phyloP scores from a whole-genome alignment of 2,888 invertebrate genomes.

The Psylliodes chrysocephalus region DNA sequence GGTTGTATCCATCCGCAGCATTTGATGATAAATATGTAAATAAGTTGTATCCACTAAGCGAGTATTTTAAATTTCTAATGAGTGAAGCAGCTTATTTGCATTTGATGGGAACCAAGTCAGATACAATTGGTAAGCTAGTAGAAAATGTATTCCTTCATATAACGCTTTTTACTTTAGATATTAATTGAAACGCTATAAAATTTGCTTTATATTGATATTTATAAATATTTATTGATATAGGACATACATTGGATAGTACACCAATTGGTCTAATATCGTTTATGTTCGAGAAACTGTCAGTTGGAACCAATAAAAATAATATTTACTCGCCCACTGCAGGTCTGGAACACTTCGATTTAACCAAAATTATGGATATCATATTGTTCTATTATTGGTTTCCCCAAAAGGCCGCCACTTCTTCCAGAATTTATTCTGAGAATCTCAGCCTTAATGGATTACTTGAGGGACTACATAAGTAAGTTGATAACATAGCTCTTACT shows the following conservation, averaged over 20 bases:
- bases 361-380: conserved; percentile 77
- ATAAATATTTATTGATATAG: no score
- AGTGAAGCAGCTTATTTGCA: conserved; percentile 37
- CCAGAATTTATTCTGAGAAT: conserved; percentile 77
- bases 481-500: no score
- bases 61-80: conserved; percentile 37
- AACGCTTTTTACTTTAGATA: no score
- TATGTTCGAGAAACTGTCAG: conserved; percentile 87
- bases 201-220: no score
- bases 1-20: conserved; percentile 54
- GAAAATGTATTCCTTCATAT: no score
- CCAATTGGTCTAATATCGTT: conserved; percentile 88
- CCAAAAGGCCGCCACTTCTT: conserved; percentile 75
- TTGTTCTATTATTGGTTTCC: conserved; percentile 81
- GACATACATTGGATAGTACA: conserved; percentile 75
- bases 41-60: conserved; percentile 66
- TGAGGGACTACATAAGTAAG: conserved; percentile 42
- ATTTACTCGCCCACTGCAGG: conserved; percentile 71
- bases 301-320: conserved; percentile 72
- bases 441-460: conserved; percentile 52
- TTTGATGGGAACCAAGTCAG: conserved; percentile 40
- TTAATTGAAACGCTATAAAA: no score
- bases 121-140: conserved; percentile 43
- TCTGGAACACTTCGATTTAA: conserved; percentile 71
- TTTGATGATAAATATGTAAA: conserved; percentile 63